Evolutionary conservation across 2,888 invertebrate genomes (phyloP).

Genomic region (Gasteruption jaculator): DNA sequence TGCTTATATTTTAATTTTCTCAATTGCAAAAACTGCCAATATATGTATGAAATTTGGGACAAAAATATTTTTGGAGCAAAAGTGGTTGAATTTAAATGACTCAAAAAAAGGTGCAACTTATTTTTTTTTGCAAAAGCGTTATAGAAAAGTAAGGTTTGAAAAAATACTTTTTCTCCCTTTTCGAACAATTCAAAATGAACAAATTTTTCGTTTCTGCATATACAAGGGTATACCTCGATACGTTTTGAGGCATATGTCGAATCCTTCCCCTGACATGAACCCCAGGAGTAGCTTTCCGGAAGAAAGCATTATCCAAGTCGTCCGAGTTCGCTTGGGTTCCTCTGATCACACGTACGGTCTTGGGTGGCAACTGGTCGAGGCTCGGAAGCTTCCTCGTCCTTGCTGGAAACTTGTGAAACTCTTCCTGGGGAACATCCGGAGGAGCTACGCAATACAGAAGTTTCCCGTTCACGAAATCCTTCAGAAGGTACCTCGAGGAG

Average conservation of each 20-base stretch:
- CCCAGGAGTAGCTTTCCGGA: constrained; percentile 48
- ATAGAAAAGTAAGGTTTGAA: too few relatives aligned
- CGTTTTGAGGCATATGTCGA: neutral
- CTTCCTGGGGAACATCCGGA: constrained; percentile 62
- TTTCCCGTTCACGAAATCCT: constrained; percentile 87
- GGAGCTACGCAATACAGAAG: constrained; percentile 81
- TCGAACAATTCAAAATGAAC: too few relatives aligned
- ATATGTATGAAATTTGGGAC: too few relatives aligned
- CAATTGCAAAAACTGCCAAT: too few relatives aligned
- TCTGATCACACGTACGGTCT: constrained; percentile 57
- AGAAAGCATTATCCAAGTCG: constrained; percentile 64
- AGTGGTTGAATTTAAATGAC: too few relatives aligned
- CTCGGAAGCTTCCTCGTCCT: constrained; percentile 46
- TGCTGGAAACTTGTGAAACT: constrained; percentile 60
- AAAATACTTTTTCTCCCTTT: too few relatives aligned
- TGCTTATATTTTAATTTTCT: too few relatives aligned
- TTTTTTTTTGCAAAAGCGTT: too few relatives aligned
- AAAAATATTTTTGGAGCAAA: too few relatives aligned
- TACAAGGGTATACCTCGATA: too few relatives aligned
- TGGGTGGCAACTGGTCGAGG: constrained; percentile 54
- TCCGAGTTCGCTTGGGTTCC: constrained; percentile 53
- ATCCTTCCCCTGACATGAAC: constrained; percentile 28
- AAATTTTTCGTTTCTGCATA: too few relatives aligned
- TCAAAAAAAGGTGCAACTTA: too few relatives aligned
- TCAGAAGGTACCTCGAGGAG: constrained; percentile 83